Evolutionary conservation across 2,888 invertebrate species (phyloP).

Genomic region (Philereme transversata): DNA sequence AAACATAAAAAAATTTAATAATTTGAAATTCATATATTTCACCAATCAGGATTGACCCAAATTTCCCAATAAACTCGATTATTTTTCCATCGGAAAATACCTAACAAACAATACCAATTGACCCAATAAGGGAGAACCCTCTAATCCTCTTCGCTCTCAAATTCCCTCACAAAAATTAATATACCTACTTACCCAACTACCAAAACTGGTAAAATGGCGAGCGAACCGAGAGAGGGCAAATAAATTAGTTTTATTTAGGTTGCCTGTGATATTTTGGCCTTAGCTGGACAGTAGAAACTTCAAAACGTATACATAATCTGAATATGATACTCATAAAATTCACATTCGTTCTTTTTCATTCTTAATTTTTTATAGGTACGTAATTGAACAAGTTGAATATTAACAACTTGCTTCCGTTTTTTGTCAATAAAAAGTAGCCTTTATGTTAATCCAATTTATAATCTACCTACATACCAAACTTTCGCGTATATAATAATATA

Average conservation of each 20-base stretch:
- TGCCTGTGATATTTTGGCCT: conserved; percentile 7
- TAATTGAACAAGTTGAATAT: no score
- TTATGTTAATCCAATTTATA: no score
- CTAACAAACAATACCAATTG: conserved; percentile 34
- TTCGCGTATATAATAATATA: no score
- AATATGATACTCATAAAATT: no score
- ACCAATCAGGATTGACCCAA: conserved; percentile 19
- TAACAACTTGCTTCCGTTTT: no score
- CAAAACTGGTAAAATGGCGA: conserved; percentile 48
- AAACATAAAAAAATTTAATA: no score
- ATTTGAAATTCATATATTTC: neutral
- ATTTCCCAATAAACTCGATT: conserved; percentile 31
- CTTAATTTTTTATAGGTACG: no score
- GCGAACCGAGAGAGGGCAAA: conserved; percentile 7
- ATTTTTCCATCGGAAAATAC: conserved; percentile 32
- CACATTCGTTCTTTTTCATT: no score
- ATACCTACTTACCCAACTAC: conserved; percentile 51
- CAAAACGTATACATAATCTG: no score
- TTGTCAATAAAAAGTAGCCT: no score
- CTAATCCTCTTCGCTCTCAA: conserved; percentile 29
- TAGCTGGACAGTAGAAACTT: conserved; percentile 4
- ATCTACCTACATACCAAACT: no score
- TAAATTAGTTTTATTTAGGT: conserved; percentile 13
- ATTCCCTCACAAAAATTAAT: conserved; percentile 51
- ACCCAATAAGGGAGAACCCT: conserved; percentile 21